These are phyloP conservation scores for Himalopsyche anomala DNA, from an alignment of 2,888 invertebrate genomes.

Conservation along the genomic window DNA sequence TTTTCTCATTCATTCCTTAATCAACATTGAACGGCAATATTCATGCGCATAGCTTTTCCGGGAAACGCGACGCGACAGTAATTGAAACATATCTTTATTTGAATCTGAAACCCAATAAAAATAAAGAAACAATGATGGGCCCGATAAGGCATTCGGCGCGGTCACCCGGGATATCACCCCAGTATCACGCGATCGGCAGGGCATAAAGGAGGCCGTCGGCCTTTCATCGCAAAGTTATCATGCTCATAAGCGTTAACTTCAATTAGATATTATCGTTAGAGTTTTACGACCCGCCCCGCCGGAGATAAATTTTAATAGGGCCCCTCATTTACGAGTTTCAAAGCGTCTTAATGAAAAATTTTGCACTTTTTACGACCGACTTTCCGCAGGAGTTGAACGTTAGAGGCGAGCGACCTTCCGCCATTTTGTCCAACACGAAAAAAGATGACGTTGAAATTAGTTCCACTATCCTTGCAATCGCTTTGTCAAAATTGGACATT, in stretches of 20 bases:
- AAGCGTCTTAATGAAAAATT: constrained; percentile 73
- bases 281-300: constrained; percentile 61
- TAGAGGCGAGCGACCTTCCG: constrained; percentile 65
- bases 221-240: constrained; percentile 65
- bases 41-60: constrained; percentile 40
- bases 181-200: constrained; percentile 34
- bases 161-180: constrained; percentile 35
- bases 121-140: constrained; percentile 43
- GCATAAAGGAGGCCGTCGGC: constrained; percentile 57
- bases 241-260: constrained; percentile 65
- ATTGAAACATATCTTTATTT: constrained; percentile 40
- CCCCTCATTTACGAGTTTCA: constrained; percentile 69
- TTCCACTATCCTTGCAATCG: background rate
- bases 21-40: constrained; percentile 9
- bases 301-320: constrained; percentile 66
- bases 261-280: constrained; percentile 65
- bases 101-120: constrained; percentile 43
- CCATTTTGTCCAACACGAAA: constrained; percentile 45
- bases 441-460: constrained; percentile 31
- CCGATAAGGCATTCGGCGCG: constrained; percentile 31
- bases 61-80: constrained; percentile 36
- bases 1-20: constrained; percentile 16
- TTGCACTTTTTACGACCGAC: constrained; percentile 72
- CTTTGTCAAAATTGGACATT: constrained; percentile 2
- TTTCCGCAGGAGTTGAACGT: constrained; percentile 66